phyloP scores from a whole-genome alignment of 1,140 invertebrate genomes.

The Phymorhynchus buccinoides region DNA sequence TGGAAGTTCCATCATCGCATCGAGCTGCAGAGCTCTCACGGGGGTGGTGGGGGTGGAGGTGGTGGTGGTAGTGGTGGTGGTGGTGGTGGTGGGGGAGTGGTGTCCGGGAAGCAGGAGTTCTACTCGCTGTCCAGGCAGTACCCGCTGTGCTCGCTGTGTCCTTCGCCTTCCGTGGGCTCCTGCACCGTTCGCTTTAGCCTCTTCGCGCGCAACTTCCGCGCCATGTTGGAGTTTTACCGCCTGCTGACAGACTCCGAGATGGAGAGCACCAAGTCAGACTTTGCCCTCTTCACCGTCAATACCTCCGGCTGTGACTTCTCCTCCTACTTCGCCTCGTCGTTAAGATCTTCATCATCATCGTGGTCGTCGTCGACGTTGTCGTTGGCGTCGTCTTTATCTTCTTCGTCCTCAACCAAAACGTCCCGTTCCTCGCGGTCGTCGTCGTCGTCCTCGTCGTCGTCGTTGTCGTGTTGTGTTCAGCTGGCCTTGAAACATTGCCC shows the following conservation, averaged over 20 bases:
- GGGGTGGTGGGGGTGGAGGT: conserved; percentile 9
- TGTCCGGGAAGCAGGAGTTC: conserved; percentile 58
- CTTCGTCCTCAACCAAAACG: background rate
- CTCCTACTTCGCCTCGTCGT: background rate
- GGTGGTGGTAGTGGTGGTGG: conserved; percentile 1
- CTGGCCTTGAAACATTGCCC: conserved; percentile 58
- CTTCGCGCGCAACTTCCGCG: conserved; percentile 51
- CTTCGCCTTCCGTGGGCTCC: conserved; percentile 39
- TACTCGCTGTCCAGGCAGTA: conserved; percentile 51
- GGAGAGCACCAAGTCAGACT: conserved; percentile 59
- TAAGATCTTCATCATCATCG: conserved; percentile 3
- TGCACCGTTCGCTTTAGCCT: conserved; percentile 54
- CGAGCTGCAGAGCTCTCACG: conserved; percentile 47
- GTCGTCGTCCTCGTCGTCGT: background rate
- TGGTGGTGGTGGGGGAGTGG: conserved; percentile 34
- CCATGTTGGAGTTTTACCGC: conserved; percentile 64
- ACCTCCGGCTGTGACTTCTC: background rate
- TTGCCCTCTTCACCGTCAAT: conserved; percentile 58
- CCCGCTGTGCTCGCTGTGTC: conserved; percentile 57
- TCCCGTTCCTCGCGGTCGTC: conserved; percentile 28
- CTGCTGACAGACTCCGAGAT: conserved; percentile 57
- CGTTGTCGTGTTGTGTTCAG: conserved; percentile 40
- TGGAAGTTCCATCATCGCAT: conserved; percentile 62
- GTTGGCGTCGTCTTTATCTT: background rate
- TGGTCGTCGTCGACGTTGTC: background rate